Evolutionary conservation across 23 tunicate genomes (phyloP).

Genomic region (Clavelina lepadiformis): DNA sequence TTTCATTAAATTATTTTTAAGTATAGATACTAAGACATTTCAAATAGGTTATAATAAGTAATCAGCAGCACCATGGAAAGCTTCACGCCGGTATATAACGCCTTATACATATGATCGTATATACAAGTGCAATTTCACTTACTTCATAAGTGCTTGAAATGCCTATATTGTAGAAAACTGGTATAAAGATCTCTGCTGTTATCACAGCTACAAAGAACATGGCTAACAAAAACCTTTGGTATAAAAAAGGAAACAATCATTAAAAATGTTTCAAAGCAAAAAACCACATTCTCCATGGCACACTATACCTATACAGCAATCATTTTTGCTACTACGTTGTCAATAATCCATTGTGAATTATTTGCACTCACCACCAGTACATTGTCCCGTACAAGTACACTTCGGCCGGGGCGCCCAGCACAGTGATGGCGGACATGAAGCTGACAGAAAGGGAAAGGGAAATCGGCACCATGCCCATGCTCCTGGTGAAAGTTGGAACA

Average conservation of each 20-base stretch:
- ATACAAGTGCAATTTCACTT: background rate
- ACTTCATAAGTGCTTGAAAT: conserved; percentile 95
- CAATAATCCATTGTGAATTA: background rate
- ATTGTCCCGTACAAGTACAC: conserved; percentile 92
- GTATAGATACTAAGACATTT: too few relatives aligned
- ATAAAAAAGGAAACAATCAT: background rate
- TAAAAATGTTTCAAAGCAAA: background rate
- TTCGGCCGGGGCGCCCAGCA: conserved; percentile 92
- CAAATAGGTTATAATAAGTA: background rate
- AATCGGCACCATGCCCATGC: conserved; percentile 69
- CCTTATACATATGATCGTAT: background rate
- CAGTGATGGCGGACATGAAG: conserved; percentile 97
- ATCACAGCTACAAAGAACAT: conserved; percentile 49
- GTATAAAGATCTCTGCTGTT: conserved; percentile 76
- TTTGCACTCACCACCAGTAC: conserved; percentile 90
- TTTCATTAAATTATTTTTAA: too few relatives aligned
- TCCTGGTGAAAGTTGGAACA: conserved; percentile 35
- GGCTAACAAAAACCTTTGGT: conserved; percentile 38
- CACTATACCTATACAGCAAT: background rate
- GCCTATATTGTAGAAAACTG: conserved; percentile 56
- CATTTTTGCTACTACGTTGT: background rate
- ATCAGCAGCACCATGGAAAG: background rate
- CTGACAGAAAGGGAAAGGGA: conserved; percentile 94
- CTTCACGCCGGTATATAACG: background rate
- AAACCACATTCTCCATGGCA: background rate